phyloP scores from a whole-genome alignment of 2,797 vertebrate genomes.

The Poecile montanus region DNA sequence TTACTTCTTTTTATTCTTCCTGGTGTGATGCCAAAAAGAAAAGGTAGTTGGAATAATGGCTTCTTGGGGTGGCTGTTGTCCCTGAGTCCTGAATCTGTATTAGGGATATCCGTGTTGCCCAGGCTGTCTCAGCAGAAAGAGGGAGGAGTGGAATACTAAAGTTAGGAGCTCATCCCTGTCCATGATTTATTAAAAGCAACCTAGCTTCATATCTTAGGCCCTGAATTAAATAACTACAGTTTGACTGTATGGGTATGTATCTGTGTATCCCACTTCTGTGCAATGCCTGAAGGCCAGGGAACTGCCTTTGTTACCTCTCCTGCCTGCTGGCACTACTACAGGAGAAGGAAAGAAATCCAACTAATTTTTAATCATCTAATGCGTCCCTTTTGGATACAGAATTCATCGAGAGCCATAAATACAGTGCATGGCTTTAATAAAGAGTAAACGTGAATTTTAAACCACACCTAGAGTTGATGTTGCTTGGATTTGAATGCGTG shows the following conservation, averaged over 20 bases:
- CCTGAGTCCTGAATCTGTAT: fast-evolving
- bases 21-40: neutral
- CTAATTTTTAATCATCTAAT: neutral
- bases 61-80: neutral
- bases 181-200: neutral
- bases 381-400: neutral
- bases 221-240: neutral
- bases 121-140: neutral
- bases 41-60: neutral
- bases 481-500: neutral
- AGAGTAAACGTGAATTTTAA: neutral
- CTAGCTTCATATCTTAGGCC: neutral
- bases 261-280: neutral
- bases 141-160: neutral
- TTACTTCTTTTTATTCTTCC: neutral
- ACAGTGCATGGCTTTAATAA: neutral
- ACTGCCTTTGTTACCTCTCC: neutral
- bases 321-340: neutral
- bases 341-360: neutral
- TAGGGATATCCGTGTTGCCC: neutral
- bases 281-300: neutral
- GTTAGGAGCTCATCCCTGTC: neutral
- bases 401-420: neutral
- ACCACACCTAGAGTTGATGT: neutral
- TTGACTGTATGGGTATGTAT: neutral